phyloP scores from a whole-genome alignment of 2,888 invertebrate genomes.

The Agriopis aurantiaria region DNA sequence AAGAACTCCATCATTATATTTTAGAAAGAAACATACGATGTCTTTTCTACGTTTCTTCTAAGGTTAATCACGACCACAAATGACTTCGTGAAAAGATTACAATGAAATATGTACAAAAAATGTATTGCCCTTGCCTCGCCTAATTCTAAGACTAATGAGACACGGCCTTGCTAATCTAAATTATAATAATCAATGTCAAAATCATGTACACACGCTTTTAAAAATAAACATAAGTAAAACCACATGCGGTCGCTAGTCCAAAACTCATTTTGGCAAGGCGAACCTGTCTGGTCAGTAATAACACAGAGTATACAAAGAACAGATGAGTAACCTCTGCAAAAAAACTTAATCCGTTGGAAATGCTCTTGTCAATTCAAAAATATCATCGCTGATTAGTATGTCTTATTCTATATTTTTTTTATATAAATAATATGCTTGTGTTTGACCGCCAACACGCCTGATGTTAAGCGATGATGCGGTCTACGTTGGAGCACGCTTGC shows the following conservation, averaged over 20 bases:
- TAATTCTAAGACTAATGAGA: conserved; percentile 20
- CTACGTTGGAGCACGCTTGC: too few relatives aligned
- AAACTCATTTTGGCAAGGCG: conserved; percentile 22
- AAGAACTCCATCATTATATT: too few relatives aligned
- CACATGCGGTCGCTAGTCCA: conserved; percentile 12
- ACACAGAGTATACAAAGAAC: not conserved
- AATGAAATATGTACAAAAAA: too few relatives aligned
- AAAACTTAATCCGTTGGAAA: not conserved
- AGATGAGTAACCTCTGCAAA: not conserved
- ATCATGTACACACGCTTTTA: not conserved
- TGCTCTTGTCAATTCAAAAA: not conserved
- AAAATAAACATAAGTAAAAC: conserved; percentile 11
- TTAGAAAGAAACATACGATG: too few relatives aligned
- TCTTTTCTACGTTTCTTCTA: too few relatives aligned
- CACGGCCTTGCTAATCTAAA: conserved; percentile 16
- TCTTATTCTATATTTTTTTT: too few relatives aligned
- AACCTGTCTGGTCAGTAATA: conserved; percentile 21
- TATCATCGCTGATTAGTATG: too few relatives aligned
- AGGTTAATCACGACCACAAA: too few relatives aligned
- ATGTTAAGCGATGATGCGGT: too few relatives aligned
- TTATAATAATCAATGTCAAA: conserved; percentile 19
- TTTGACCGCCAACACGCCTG: too few relatives aligned
- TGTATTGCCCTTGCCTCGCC: conserved; percentile 2
- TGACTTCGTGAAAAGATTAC: too few relatives aligned
- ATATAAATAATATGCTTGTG: too few relatives aligned